Evolutionary conservation across 2,888 invertebrate genomes (phyloP).

Genomic region (Dione juno): DNA sequence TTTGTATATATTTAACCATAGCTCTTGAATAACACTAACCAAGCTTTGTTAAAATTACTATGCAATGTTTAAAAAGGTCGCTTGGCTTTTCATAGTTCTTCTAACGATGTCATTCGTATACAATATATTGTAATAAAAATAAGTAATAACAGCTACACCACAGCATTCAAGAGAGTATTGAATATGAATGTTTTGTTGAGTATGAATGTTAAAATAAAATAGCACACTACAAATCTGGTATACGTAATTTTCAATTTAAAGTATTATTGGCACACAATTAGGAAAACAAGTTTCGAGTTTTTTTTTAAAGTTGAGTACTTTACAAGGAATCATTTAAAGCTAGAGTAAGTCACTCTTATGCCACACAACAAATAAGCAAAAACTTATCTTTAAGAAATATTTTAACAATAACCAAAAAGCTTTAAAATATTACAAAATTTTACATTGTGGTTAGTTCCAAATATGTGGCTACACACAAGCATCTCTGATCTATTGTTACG

Average conservation of each 20-base stretch:
- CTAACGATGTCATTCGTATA: slow-evolving; percentile 37
- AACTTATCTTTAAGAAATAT: neutral
- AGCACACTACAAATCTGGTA: no score
- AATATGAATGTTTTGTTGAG: slow-evolving; percentile 32
- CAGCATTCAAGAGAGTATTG: slow-evolving; percentile 31
- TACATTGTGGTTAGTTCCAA: slow-evolving; percentile 22
- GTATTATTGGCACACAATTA: neutral
- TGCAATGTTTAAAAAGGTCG: slow-evolving; percentile 34
- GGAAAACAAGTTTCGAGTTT: neutral
- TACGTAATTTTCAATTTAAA: neutral
- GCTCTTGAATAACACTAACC: slow-evolving; percentile 23
- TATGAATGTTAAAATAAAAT: slow-evolving; percentile 9
- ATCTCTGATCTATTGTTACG: slow-evolving; percentile 37
- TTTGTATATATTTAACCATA: slow-evolving; percentile 7
- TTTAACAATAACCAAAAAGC: neutral
- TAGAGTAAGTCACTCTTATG: neutral
- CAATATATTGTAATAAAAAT: slow-evolving; percentile 35
- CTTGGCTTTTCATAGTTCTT: slow-evolving; percentile 32
- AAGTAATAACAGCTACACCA: slow-evolving; percentile 30
- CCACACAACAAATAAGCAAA: neutral
- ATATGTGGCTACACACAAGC: slow-evolving; percentile 19
- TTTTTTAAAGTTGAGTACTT: neutral
- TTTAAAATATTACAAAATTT: slow-evolving; percentile 12
- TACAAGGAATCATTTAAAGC: neutral
- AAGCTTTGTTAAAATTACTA: slow-evolving; percentile 29